Percentiles rank a stretch among this genome's conserved stretches.
Evolutionary conservation across 2,888 invertebrate genomes (phyloP).

Genomic region (Apeira syringaria): DNA sequence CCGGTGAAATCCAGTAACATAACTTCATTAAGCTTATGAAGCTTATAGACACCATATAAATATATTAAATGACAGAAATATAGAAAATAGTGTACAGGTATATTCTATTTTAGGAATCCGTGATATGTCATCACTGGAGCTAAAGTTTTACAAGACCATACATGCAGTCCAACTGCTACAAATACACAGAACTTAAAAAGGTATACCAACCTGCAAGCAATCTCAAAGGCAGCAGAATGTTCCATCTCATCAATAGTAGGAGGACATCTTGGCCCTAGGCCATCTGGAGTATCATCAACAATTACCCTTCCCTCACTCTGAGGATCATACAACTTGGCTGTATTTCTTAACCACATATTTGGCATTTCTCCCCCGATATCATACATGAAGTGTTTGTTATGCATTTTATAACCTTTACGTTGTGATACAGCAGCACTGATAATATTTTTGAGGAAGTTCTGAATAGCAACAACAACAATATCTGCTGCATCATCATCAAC

Average conservation of each 20-base stretch:
- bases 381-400: slow-evolving; percentile 89
- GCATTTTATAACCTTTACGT: slow-evolving; percentile 90
- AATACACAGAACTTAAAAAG: too few relatives aligned
- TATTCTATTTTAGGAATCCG: too few relatives aligned
- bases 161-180: too few relatives aligned
- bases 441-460: slow-evolving; percentile 92
- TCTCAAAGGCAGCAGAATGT: slow-evolving; percentile 89
- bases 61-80: too few relatives aligned
- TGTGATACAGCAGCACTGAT: slow-evolving; percentile 90
- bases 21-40: too few relatives aligned
- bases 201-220: slow-evolving; percentile 83
- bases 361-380: slow-evolving; percentile 91
- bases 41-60: too few relatives aligned
- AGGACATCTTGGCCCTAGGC: slow-evolving; percentile 86
- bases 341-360: slow-evolving; percentile 92
- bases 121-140: too few relatives aligned
- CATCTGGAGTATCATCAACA: slow-evolving; percentile 84
- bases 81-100: too few relatives aligned
- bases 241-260: slow-evolving; percentile 89
- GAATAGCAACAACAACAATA: slow-evolving; percentile 90
- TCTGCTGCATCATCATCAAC: slow-evolving; percentile 93
- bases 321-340: slow-evolving; percentile 85
- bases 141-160: too few relatives aligned
- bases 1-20: too few relatives aligned
- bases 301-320: slow-evolving; percentile 83